Conservation (phyloP, 2,797 vertebrate species). For the Calcarius lapponicus region DNA sequence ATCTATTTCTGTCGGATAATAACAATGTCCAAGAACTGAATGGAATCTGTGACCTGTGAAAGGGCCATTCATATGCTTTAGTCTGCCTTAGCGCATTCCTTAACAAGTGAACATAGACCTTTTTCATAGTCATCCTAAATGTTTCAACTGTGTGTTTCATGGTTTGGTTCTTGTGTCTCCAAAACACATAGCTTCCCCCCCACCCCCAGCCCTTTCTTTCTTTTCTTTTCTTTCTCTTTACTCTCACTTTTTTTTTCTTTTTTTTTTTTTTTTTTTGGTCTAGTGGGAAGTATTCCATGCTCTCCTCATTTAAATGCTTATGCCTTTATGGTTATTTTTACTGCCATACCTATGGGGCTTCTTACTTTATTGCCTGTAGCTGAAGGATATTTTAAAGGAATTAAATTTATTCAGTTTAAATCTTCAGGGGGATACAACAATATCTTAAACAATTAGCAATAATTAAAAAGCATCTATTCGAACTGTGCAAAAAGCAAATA, state of each 20-base stretch:
- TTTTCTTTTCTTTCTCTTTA: not conserved
- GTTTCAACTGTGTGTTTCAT: slow-evolving; percentile 84
- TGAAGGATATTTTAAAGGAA: slow-evolving; percentile 72
- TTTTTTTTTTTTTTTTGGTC: not conserved
- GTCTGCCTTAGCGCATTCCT: slow-evolving; percentile 89
- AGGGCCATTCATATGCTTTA: slow-evolving; percentile 92
- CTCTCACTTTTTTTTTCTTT: not conserved
- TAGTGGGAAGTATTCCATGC: slow-evolving; percentile 74
- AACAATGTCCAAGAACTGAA: slow-evolving; percentile 93
- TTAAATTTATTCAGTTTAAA: slow-evolving; percentile 71
- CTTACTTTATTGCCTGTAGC: slow-evolving; percentile 68
- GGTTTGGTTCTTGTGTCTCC: slow-evolving; percentile 81
- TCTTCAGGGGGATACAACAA: slow-evolving; percentile 68
- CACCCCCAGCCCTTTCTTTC: too few relatives aligned
- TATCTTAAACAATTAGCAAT: slow-evolving; percentile 77
- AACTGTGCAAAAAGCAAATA: slow-evolving; percentile 71
- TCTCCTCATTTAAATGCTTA: slow-evolving; percentile 77
- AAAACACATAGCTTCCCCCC: slow-evolving; percentile 71
- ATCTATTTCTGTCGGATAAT: slow-evolving; percentile 94
- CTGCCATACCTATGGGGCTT: slow-evolving; percentile 73
- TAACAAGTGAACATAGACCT: slow-evolving; percentile 89
- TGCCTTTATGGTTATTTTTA: slow-evolving; percentile 79
- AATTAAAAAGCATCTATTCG: slow-evolving; percentile 78
- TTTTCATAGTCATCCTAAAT: slow-evolving; percentile 91
- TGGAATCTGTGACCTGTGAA: slow-evolving; percentile 98